Evolutionary conservation across 2,888 invertebrate genomes (phyloP).

Genomic region (Netelia virgata): DNA sequence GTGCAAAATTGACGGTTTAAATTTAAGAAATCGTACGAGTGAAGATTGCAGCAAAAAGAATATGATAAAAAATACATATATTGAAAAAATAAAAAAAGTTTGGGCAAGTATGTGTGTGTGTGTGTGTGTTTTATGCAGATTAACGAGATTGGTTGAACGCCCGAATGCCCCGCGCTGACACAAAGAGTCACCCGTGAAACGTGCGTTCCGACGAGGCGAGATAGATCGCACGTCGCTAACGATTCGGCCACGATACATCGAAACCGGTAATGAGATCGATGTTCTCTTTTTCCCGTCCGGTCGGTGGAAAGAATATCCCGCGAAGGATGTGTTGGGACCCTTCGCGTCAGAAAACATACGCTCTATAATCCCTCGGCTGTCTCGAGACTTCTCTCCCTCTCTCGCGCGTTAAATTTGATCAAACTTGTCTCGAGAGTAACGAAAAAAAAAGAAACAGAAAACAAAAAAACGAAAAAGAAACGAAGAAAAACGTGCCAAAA

Average conservation of each 20-base stretch:
- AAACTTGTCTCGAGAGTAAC: slow-evolving; percentile 34
- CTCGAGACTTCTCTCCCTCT: slow-evolving; percentile 13
- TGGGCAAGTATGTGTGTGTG: not conserved
- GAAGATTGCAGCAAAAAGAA: not conserved
- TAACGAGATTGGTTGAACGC: slow-evolving; percentile 66
- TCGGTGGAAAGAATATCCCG: slow-evolving; percentile 28
- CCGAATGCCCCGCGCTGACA: slow-evolving; percentile 66
- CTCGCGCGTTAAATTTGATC: slow-evolving; percentile 56
- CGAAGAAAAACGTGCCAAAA: slow-evolving; percentile 2
- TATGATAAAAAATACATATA: not conserved
- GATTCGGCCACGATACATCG: slow-evolving; percentile 65
- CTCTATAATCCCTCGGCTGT: slow-evolving; percentile 54
- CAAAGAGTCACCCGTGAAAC: slow-evolving; percentile 65
- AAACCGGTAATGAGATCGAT: slow-evolving; percentile 70
- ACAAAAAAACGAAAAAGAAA: not conserved
- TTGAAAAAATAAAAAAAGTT: slow-evolving; percentile 19
- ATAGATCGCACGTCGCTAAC: slow-evolving; percentile 63
- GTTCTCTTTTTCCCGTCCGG: slow-evolving; percentile 30
- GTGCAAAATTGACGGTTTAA: not conserved
- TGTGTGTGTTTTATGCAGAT: slow-evolving; percentile 52
- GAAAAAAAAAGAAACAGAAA: slow-evolving; percentile 11
- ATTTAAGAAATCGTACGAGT: not conserved
- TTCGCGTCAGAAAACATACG: slow-evolving; percentile 47
- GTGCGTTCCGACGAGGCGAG: slow-evolving; percentile 51
- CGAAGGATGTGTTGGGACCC: slow-evolving; percentile 35